Base-by-base conservation (phyloP, 2,113 vertebrate species). In the Anthoscopus minutus region DNA sequence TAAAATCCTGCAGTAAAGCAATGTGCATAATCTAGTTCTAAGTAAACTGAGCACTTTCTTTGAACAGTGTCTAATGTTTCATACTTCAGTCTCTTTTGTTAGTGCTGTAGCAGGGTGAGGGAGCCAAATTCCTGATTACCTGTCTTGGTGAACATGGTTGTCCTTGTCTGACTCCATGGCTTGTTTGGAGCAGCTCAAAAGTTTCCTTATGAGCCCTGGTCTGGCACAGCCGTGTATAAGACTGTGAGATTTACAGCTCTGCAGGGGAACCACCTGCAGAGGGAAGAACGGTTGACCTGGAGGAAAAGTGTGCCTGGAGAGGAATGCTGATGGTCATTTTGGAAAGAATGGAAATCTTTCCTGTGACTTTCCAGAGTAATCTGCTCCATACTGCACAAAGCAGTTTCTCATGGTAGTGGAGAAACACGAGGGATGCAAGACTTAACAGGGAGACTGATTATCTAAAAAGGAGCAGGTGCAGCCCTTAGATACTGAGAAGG, bases 401-500 rank as follows among this genome's bases (percentile, higher is more conserved):
- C 48, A 76, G 19, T 61, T 81, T 57, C 38, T 80, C 0, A 0
- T 22, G 53, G 51, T 81, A 38, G 28, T 20, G 42, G 50, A 72
- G 73, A 51, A 84, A 38, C 4, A 42, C 51, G 58, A 33, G 42
- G 37, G 90, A 21, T 80, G 37, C 21, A 27, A 69, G 35, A 31
- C 47, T 56, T 48, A 45, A 71, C 40, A 67, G 70, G 80, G 24
- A 37, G 37, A 7, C 20, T 64, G 13, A 11, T 84, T 85, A 62
- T 89, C 81, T 95, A 53, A 73, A 82, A 82, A 87, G 70, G 78
- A 95, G 12, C 95, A 95, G 91, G 89, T 91, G 74, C 78, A 53
- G 35, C 69, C 33, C 72, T 72, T 42, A 77, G 66, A 62, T 4
- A 2, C 50, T 69, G 40, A 30, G 79, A 92, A 89, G 23, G 53